These are phyloP conservation scores for Rotaria sp. DNA, from an alignment of 2,888 invertebrate genomes.

Conservation along the genomic window DNA sequence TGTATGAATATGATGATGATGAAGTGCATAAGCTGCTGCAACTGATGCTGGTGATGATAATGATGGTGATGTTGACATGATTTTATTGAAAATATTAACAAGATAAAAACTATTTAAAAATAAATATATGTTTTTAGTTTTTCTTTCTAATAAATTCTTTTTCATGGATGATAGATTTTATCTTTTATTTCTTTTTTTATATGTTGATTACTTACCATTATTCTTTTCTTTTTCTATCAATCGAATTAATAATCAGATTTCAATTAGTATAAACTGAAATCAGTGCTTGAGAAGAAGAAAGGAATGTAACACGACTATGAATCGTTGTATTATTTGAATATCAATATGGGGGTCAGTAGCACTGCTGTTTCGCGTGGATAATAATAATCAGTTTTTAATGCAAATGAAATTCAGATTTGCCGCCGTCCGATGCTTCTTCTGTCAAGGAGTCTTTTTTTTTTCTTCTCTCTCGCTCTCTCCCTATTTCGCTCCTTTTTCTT, in stretches of 20 bases:
- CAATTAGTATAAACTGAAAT: constrained; percentile 9
- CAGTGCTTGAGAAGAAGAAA: not conserved
- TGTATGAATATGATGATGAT: not conserved
- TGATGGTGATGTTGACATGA: constrained; percentile 16
- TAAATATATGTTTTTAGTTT: not conserved
- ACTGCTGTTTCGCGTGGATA: constrained; percentile 24
- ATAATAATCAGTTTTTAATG: constrained; percentile 24
- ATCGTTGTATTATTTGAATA: constrained; percentile 17
- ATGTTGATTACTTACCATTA: not conserved
- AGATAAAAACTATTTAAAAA: not conserved
- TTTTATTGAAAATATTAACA: not conserved
- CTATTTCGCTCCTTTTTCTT: not conserved
- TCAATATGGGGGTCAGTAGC: constrained; percentile 9
- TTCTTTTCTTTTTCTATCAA: not conserved
- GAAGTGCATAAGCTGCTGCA: not conserved
- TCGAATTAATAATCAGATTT: constrained; percentile 12
- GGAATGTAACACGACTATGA: not conserved
- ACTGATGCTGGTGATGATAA: not conserved
- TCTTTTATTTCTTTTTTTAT: too few species aligned
- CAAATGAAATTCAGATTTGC: constrained; percentile 24
- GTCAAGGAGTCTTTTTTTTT: constrained; percentile 12
- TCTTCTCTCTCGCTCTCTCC: not conserved
- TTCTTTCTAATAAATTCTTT: not conserved
- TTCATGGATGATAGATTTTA: not conserved
- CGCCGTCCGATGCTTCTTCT: constrained; percentile 24